Base-by-base conservation (phyloP, 2,888 invertebrate species). In the Halictus quadricinctus region DNA sequence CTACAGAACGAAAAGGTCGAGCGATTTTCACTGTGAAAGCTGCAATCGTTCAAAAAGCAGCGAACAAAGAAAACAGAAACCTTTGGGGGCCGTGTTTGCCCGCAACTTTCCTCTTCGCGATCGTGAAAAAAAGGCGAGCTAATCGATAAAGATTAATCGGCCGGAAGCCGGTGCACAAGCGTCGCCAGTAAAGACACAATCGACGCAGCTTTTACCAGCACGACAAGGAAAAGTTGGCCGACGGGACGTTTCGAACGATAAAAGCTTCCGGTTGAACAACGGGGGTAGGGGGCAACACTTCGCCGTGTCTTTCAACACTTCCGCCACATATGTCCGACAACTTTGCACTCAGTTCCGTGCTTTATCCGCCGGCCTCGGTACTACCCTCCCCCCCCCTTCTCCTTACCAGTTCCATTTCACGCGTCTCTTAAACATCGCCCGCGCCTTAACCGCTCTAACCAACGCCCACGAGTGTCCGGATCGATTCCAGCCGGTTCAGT, bases 191-290 rank as follows among this genome's bases (percentile, higher is more conserved):
- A 83, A 86, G 81, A 84, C 77, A 86, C 82, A 84, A 88, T 86
- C 76, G 82, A 88, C 86, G 86, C 79, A 69, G 86, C 82, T 81
- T 78, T 50, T 84, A 54, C 64, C 43, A 10, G 36, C 58, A 77
- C 73, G 84, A 88, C 83, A 84, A 88, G 89, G 88, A 87, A 88
- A 88, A 88, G 86, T 87, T 88, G 83, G 81, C 80, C 85, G 77
- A 18, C 66, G 66, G 66, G 66, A 85, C 82, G 86, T 90, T 87
- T 83, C 74, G 80, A 85, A 83, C 88, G 84, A 89, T 90, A 89
- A 90, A 90, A 90, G 90, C 87, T 89, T 89, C 86, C 90, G 88
- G 80, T 72, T 75, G 81, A 85, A 79, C 85, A 75, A 76, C 85
- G 79, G 12, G 83, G 79, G 81, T 78, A 36, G 66, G 66, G 66